These are phyloP conservation scores for Mythimna lalbum DNA, from an alignment of 2,888 invertebrate species.

Conservation along the genomic window DNA sequence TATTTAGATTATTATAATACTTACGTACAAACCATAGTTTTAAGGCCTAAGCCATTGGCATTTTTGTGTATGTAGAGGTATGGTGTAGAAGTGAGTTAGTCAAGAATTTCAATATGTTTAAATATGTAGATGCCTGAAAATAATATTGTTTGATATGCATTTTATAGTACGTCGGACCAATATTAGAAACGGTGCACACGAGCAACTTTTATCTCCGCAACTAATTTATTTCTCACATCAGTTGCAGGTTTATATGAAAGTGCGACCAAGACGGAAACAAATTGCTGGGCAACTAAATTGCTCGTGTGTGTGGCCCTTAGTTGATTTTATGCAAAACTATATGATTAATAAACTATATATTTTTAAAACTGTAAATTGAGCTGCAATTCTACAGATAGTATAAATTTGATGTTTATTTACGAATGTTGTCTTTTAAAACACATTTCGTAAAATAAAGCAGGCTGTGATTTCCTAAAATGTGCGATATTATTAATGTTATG, in stretches of 20 bases:
- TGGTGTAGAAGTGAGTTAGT: constrained; percentile 28
- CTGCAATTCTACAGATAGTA: not conserved
- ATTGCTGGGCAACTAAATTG: too few relatives aligned
- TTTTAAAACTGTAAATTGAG: not conserved
- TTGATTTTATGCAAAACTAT: not conserved
- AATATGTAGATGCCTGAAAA: not conserved
- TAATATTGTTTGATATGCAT: constrained; percentile 18
- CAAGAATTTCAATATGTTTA: constrained; percentile 10
- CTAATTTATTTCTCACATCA: too few relatives aligned
- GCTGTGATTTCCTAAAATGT: constrained; percentile 56
- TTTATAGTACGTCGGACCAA: constrained; percentile 34
- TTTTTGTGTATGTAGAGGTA: constrained; percentile 23
- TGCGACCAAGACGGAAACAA: too few relatives aligned
- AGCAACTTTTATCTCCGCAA: too few relatives aligned
- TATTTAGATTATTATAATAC: constrained; percentile 50
- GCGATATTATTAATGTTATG: not conserved
- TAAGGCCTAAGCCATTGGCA: constrained; percentile 44
- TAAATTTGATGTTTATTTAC: not conserved
- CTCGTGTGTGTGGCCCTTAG: too few relatives aligned
- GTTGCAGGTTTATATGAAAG: too few relatives aligned
- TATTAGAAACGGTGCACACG: not conserved
- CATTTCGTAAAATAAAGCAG: constrained; percentile 30
- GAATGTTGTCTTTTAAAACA: not conserved
- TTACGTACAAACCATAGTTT: constrained; percentile 49
- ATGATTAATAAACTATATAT: not conserved